A percentile compares a stretch with the other conserved stretches of the same genome.
Evolutionary conservation across 2,113 vertebrate genomes (phyloP).

Genomic region (Melanotaenia duboulayi): DNA sequence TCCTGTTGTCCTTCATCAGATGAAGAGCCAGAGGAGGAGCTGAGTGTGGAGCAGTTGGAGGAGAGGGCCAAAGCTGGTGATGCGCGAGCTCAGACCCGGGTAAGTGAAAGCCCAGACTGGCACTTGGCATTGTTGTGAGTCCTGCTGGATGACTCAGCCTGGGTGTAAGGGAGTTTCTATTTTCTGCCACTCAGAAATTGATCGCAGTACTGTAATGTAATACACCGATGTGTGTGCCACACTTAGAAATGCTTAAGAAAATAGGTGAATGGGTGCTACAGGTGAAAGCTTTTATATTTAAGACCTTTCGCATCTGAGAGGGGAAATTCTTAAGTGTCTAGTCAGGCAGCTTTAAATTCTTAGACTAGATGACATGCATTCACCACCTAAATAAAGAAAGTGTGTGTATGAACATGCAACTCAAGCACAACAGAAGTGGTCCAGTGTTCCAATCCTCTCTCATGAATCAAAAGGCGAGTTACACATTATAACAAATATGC

Average conservation of each 20-base stretch:
- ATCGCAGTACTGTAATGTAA: constrained; percentile 48
- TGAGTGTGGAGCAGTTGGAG: constrained; percentile 86
- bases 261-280: not conserved
- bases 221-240: constrained; percentile 10
- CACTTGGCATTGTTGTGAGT: constrained; percentile 56
- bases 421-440: not conserved
- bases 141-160: constrained; percentile 47
- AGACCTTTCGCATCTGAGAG: no score
- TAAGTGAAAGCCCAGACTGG: constrained; percentile 68
- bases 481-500: no score
- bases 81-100: constrained; percentile 89
- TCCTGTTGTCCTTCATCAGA: constrained; percentile 69
- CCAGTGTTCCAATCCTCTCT: not conserved
- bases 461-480: not conserved
- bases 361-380: constrained; percentile 24
- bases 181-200: constrained; percentile 42
- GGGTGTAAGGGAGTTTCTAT: constrained; percentile 21
- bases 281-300: no score
- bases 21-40: constrained; percentile 78
- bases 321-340: constrained; percentile 23
- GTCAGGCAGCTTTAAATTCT: not conserved
- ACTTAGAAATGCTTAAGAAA: constrained; percentile 18
- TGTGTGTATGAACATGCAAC: not conserved
- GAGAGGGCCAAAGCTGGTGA: constrained; percentile 90
- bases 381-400: constrained; percentile 27